Base-by-base conservation (phyloP, 2,113 vertebrate genomes). In the Polypterus senegalus region DNA sequence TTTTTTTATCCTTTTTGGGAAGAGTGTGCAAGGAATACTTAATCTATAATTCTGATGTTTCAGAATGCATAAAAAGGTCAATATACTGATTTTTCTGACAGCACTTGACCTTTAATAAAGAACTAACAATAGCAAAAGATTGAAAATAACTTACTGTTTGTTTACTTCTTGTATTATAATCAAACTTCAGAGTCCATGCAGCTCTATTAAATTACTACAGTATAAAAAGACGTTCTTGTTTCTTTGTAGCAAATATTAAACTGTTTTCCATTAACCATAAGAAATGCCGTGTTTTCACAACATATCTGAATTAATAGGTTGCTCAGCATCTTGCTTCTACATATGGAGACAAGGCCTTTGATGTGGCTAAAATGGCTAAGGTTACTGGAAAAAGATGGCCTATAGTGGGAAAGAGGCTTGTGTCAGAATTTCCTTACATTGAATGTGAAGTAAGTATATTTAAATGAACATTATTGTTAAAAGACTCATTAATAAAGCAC, bases 341-440 rank as follows among this genome's bases (percentile, higher is more conserved):
- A 0, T 89, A 89, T 0, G 83, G 83, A 3, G 89, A 78, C 52
- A 92, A 87, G 64, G 91, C 96, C 6, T 94, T 91, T 55, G 74
- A 98, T 44, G 93, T 99, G 65, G 87, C 85, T 68, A 88, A 87
- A 65, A 80, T 97, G 81, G 92, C 85, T 7, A 81, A 83, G 47
- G 79, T 82, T 11, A 98, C 95, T 0, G 95, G 96, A 4, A 91
- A 91, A 72, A 82, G 93, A 9, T 99, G 96, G 95, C 96, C 96
- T 0, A 89, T 99, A 1, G 93, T 97, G 3, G 96, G 94, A 4
- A 94, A 96, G 4, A 83, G 93, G 0, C 84, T 99, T 3, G 96
- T 98, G 0, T 97, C 95, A 0, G 96, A 99, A 62, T 99, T 99
- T 63, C 95, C 95, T 0, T 98, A 98, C 69, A 99, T 98, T 2